These are phyloP conservation scores for Hybos culiciformis DNA, from an alignment of 2,888 invertebrate species.

Conservation along the genomic window DNA sequence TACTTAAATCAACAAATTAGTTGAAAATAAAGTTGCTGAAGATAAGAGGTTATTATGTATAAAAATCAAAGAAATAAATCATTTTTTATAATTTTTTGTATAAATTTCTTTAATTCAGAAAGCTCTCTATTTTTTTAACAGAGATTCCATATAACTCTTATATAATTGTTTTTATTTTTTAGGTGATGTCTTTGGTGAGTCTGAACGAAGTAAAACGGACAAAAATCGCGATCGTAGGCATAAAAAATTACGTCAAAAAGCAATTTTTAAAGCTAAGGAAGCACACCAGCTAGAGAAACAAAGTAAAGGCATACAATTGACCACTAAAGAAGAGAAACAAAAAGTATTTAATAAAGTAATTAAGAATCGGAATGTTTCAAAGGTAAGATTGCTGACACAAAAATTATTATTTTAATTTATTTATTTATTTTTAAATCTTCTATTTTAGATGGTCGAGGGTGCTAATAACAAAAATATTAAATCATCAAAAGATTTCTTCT, in stretches of 20 bases:
- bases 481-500: neutral
- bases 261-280: constrained; percentile 38
- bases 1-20: too few species aligned
- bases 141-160: too few species aligned
- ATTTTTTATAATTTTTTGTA: too few species aligned
- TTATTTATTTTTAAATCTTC: neutral
- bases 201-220: constrained; percentile 74
- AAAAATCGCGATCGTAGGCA: constrained; percentile 76
- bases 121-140: too few species aligned
- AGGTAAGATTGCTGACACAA: constrained; percentile 34
- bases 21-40: too few species aligned
- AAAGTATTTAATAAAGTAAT: constrained; percentile 47
- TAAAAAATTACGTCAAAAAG: constrained; percentile 66
- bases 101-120: too few species aligned
- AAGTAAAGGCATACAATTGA: constrained; percentile 21
- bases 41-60: too few species aligned
- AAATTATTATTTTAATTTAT: neutral
- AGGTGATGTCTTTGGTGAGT: constrained; percentile 48
- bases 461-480: neutral
- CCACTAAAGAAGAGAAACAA: constrained; percentile 38
- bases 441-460: neutral
- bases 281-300: constrained; percentile 37
- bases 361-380: constrained; percentile 50
- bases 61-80: too few species aligned
- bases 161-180: too few species aligned